These are phyloP conservation scores for Ianthella basta DNA, from an alignment of 37 sponge, comb jelly and placozoan species.

Conservation along the genomic window DNA sequence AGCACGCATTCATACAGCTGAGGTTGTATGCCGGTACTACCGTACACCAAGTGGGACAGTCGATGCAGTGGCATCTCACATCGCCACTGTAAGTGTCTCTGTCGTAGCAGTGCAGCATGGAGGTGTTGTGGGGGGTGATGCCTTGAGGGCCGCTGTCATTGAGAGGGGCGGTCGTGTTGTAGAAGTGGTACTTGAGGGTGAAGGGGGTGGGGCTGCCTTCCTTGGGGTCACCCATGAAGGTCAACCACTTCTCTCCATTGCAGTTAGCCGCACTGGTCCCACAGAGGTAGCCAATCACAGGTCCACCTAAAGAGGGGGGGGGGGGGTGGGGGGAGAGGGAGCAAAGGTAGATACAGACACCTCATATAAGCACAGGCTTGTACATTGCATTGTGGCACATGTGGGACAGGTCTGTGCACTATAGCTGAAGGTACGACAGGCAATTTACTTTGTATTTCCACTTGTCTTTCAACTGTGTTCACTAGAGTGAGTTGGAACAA, in stretches of 20 bases:
- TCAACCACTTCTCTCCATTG: slow-evolving; percentile 56
- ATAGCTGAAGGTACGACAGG: no score
- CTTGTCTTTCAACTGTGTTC: no score
- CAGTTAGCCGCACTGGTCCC: slow-evolving; percentile 70
- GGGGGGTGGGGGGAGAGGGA: background rate
- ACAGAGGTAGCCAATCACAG: slow-evolving; percentile 77
- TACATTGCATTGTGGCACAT: no score
- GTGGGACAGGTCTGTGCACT: no score
- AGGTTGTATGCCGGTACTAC: slow-evolving; percentile 10
- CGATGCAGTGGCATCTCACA: slow-evolving; percentile 63
- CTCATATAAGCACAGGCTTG: no score
- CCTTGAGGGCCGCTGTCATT: no score
- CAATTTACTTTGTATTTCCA: no score
- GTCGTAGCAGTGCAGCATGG: background rate
- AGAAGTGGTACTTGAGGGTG: slow-evolving; percentile 51
- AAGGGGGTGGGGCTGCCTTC: slow-evolving; percentile 67
- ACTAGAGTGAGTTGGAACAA: no score
- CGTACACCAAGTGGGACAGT: slow-evolving; percentile 64
- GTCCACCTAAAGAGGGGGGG: background rate
- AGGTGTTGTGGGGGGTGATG: background rate
- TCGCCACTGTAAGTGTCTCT: background rate
- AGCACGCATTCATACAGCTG: no score
- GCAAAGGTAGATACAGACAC: no score
- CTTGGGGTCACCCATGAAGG: slow-evolving; percentile 63
- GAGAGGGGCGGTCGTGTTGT: background rate